Conservation (phyloP, 2,888 invertebrate genomes). For the Chloromyia formosa region DNA sequence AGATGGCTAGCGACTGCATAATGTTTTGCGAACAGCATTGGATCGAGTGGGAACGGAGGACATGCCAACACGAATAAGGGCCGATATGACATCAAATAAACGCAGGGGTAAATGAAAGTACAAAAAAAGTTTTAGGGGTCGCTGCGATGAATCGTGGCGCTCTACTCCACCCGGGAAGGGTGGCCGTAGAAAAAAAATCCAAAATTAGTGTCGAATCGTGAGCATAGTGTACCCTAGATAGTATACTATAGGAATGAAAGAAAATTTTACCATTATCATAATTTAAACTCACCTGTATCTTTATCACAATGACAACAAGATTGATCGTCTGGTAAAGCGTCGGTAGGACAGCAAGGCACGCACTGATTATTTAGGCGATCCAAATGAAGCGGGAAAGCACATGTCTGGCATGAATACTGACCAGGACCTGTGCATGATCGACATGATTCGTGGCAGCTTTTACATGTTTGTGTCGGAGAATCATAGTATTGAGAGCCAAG, state of each 20-base stretch:
- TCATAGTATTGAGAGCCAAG: slow-evolving; percentile 79
- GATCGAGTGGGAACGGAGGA: no score
- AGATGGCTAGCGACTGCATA: no score
- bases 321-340: slow-evolving; percentile 62
- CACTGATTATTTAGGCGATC: slow-evolving; percentile 80
- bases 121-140: no score
- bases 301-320: slow-evolving; percentile 78
- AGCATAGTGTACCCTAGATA: neutral
- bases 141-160: no score
- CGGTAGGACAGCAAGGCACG: slow-evolving; percentile 75
- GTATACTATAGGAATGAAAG: neutral
- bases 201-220: no score
- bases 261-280: neutral
- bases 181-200: no score
- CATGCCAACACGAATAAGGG: no score
- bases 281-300: slow-evolving; percentile 69
- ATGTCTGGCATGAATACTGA: slow-evolving; percentile 74
- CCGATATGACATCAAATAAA: no score
- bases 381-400: slow-evolving; percentile 72
- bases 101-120: no score
- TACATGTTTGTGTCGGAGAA: slow-evolving; percentile 73
- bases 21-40: no score
- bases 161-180: no score
- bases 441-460: slow-evolving; percentile 72
- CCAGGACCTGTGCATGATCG: slow-evolving; percentile 76